phyloP scores from a whole-genome alignment of 2,113 vertebrate species.

The Suricata suricatta region DNA sequence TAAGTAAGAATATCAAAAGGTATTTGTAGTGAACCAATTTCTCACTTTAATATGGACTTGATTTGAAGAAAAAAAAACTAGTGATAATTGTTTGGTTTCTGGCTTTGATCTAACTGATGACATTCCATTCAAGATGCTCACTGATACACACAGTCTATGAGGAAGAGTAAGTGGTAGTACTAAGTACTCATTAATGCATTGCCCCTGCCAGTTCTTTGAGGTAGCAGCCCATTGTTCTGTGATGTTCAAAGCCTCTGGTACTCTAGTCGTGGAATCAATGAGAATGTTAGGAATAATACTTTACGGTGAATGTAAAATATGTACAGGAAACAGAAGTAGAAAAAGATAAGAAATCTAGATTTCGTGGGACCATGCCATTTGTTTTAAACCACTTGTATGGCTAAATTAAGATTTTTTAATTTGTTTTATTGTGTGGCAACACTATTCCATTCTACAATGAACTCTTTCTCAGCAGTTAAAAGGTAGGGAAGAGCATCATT shows the following conservation, averaged over 20 bases:
- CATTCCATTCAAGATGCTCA: neutral
- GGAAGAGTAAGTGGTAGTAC: neutral
- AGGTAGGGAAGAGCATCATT: neutral
- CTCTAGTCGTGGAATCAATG: neutral
- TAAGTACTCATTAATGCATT: neutral
- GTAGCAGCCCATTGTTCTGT: neutral
- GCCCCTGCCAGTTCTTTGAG: neutral
- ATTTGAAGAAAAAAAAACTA: neutral
- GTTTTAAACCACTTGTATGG: neutral
- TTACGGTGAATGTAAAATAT: neutral
- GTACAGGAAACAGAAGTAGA: neutral
- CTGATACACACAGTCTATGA: rapidly evolving
- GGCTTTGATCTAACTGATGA: neutral
- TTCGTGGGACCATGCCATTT: neutral
- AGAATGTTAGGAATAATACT: neutral
- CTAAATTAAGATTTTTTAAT: neutral
- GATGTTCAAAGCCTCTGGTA: neutral
- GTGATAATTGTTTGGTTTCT: neutral
- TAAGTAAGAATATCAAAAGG: neutral
- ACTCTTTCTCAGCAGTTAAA: neutral
- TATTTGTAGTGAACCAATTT: neutral
- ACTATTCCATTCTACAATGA: neutral
- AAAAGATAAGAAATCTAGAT: neutral
- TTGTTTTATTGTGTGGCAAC: neutral
- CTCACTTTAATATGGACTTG: neutral